A percentile compares a stretch with the other conserved stretches of the same genome.
These are phyloP conservation scores for Oedothorax gibbosus DNA, from an alignment of 1,140 invertebrate genomes.

Conservation along the genomic window DNA sequence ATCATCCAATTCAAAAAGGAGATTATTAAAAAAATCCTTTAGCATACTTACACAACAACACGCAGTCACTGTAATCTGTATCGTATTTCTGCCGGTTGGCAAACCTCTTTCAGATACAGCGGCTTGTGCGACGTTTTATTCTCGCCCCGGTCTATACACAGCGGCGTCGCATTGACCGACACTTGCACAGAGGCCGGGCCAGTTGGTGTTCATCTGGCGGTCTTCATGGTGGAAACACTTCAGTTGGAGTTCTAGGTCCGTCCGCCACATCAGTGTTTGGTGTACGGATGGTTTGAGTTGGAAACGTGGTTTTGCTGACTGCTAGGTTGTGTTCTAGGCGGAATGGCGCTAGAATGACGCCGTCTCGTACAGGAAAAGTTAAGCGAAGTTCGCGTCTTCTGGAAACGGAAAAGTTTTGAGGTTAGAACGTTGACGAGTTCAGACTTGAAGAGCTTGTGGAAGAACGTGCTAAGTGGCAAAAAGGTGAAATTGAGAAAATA, in stretches of 20 bases:
- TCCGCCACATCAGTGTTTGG: slow-evolving; percentile 93
- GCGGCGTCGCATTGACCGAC: slow-evolving; percentile 86
- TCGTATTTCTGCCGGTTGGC: slow-evolving; percentile 94
- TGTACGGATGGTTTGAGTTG: slow-evolving; percentile 94
- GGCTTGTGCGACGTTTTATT: slow-evolving; percentile 95
- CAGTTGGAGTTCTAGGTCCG: slow-evolving; percentile 86
- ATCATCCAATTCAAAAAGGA: no score
- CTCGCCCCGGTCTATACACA: slow-evolving; percentile 90
- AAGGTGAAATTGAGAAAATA: no score
- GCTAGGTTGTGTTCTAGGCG: slow-evolving; percentile 95
- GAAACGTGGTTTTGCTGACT: slow-evolving; percentile 97
- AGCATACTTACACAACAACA: slow-evolving; percentile 98
- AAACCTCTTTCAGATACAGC: slow-evolving; percentile 95
- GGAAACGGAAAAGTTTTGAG: slow-evolving; percentile 33
- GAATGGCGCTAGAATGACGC: slow-evolving; percentile 93
- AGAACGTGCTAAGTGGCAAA: no score
- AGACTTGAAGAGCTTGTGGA: no score
- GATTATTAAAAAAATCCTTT: no score
- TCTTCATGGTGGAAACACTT: slow-evolving; percentile 98
- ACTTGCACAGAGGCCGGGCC: slow-evolving; percentile 82
- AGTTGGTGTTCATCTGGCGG: slow-evolving; percentile 95
- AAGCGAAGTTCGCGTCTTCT: slow-evolving; percentile 91
- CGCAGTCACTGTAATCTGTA: slow-evolving; percentile 95
- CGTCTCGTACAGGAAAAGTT: slow-evolving; percentile 95
- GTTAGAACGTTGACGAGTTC: no score